Base-by-base conservation (phyloP, 2,113 vertebrate species). In the Syngnathus scovelli region DNA sequence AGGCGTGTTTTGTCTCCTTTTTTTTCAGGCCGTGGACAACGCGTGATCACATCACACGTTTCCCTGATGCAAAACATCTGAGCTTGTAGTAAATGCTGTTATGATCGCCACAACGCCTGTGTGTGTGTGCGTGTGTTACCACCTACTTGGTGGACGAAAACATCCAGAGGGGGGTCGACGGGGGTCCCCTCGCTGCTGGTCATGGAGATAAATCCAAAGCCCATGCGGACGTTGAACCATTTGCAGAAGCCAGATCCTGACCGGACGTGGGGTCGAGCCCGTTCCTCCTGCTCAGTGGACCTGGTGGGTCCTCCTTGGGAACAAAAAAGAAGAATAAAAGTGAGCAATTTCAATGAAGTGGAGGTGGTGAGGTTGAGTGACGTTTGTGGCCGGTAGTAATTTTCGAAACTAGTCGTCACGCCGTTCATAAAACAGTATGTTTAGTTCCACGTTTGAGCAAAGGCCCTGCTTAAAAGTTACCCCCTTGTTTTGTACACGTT, bases 151-250 rank as follows among this genome's bases (percentile, higher is more conserved):
- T 99, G 97, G 84, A 99, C 96, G 92, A 99, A 99, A 77, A 99
- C 96, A 90, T 99, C 97, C 78, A 95, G 91, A 38, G 96, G 94
- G 66, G 93, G 90, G 71, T 99, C 96, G 83, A 99, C 90, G 74
- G 93, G 92, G 86, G 85, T 93, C 82, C 95, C 97, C 72, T 95
- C 95, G 80, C 95, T 95, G 89, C 84, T 94, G 84, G 93, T 93
- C 96, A 99, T 98, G 88, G 96, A 97, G 90, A 98, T 98, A 93
- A 99, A 99, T 86, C 97, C 97, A 85, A 99, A 99, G 71, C 97
- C 97, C 96, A 98, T 98, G 64, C 97, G 94, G 83, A 98, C 95
- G 86, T 99, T 99, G 91, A 99, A 99, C 97, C 97, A 99, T 78
- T 99, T 99, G 90, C 97, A 99, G 92, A 95, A 94, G 89, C 96